A percentile compares a stretch with the other conserved stretches of the same genome.
Conservation (phyloP, 2,888 invertebrate genomes). For the Temnothorax ravouxi region DNA sequence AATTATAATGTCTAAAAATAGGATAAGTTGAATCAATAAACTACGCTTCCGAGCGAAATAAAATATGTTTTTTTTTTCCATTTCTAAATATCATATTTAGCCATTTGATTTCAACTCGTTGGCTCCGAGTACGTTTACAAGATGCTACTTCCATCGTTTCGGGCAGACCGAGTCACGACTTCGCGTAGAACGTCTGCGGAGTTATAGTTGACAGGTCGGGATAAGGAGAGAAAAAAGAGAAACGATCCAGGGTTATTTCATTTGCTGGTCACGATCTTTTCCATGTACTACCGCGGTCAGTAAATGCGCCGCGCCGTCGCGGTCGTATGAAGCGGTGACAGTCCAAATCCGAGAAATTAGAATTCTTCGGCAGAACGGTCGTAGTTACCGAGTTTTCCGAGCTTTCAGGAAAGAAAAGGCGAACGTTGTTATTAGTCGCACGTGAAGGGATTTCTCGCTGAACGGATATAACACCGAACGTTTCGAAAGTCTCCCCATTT, state of each 20-base stretch:
- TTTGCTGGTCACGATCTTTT: constrained; percentile 63
- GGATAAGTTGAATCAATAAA: not conserved
- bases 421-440: constrained; percentile 25
- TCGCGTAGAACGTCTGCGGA: constrained; percentile 42
- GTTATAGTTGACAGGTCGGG: constrained; percentile 63
- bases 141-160: constrained; percentile 10
- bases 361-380: constrained; percentile 39
- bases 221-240: constrained; percentile 50
- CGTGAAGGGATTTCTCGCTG: constrained; percentile 18
- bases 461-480: constrained; percentile 38
- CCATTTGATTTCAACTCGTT: constrained; percentile 4
- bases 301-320: constrained; percentile 1
- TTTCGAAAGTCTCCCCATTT: constrained; percentile 43
- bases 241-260: constrained; percentile 62
- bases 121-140: not conserved
- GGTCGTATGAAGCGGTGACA: constrained; percentile 48
- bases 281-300: constrained; percentile 54
- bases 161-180: constrained; percentile 38
- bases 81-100: not conserved
- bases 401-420: not conserved
- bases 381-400: constrained; percentile 16
- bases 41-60: not conserved
- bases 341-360: constrained; percentile 37
- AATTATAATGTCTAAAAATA: not conserved
- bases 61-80: not conserved